Percentiles rank a stretch among this genome's conserved stretches.
These are phyloP conservation scores for Fringilla coelebs DNA, from an alignment of 2,797 vertebrate genomes.

Conservation along the genomic window DNA sequence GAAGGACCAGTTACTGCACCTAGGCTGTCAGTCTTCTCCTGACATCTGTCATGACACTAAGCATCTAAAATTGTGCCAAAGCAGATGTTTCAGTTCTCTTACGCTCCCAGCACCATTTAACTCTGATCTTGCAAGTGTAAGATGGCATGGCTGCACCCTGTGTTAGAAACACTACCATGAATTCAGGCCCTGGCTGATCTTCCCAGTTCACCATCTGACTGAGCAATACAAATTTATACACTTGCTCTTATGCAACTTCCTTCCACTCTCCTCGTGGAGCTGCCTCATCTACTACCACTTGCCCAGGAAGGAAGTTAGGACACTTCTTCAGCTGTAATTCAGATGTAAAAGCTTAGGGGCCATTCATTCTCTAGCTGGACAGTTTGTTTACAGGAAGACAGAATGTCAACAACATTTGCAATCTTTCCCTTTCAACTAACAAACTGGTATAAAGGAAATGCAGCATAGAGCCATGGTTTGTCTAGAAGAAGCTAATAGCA, in stretches of 20 bases:
- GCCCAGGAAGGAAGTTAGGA: background rate
- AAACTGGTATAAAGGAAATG: background rate
- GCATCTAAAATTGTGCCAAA: slow-evolving; percentile 44
- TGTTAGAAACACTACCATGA: background rate
- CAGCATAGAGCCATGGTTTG: background rate
- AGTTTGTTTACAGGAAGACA: slow-evolving; percentile 42
- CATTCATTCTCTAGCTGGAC: background rate
- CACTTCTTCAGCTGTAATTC: background rate
- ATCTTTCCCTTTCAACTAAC: slow-evolving; percentile 4
- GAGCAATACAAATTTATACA: background rate
- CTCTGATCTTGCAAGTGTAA: background rate
- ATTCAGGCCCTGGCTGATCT: background rate
- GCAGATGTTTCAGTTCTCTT: background rate
- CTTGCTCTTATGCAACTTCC: background rate
- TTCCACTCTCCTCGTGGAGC: background rate
- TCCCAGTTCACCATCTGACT: background rate
- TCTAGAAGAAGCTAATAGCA: slow-evolving; percentile 39
- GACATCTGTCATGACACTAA: background rate
- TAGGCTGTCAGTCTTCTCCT: background rate
- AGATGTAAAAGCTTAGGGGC: background rate
- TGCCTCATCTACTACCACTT: background rate
- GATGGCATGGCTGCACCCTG: background rate
- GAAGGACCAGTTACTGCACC: background rate
- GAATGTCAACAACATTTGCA: slow-evolving; percentile 18
- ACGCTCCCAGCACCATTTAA: background rate